Conservation (phyloP, 2,797 vertebrate genomes). For the Bradypus variegatus region DNA sequence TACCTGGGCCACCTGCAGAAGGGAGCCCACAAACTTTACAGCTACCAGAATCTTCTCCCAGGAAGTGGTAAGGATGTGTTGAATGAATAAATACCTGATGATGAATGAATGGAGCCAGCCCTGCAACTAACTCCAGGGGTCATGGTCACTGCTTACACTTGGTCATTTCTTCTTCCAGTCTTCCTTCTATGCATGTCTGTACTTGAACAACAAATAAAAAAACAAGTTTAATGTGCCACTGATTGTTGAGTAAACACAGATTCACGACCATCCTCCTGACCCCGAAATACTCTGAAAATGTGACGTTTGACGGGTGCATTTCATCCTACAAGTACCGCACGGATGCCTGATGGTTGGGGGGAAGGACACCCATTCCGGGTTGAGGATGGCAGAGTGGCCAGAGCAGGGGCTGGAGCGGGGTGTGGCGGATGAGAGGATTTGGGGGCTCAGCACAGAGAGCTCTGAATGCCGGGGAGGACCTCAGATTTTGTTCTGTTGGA, state of each 20-base stretch:
- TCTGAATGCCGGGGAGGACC: background rate
- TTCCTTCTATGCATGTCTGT: fast-evolving
- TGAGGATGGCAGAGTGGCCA: background rate
- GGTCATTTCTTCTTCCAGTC: background rate
- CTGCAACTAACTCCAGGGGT: background rate
- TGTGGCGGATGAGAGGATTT: too few relatives aligned
- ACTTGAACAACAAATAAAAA: too few relatives aligned
- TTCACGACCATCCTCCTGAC: fast-evolving
- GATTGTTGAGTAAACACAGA: background rate
- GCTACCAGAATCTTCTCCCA: fast-evolving
- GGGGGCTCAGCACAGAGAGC: background rate
- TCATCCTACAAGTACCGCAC: background rate
- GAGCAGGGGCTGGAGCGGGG: background rate
- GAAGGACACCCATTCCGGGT: fast-evolving
- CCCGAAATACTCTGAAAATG: fast-evolving
- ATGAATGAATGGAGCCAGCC: fast-evolving
- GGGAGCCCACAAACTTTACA: fast-evolving
- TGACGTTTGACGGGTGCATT: background rate
- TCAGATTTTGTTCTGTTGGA: background rate
- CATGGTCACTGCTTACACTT: fast-evolving
- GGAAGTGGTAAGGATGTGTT: fast-evolving
- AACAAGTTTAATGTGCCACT: background rate
- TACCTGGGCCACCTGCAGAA: fast-evolving
- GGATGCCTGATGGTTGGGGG: background rate
- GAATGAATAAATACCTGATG: fast-evolving